phyloP scores from a whole-genome alignment of 2,888 invertebrate genomes.

The Dasysyrphus tricinctus region DNA sequence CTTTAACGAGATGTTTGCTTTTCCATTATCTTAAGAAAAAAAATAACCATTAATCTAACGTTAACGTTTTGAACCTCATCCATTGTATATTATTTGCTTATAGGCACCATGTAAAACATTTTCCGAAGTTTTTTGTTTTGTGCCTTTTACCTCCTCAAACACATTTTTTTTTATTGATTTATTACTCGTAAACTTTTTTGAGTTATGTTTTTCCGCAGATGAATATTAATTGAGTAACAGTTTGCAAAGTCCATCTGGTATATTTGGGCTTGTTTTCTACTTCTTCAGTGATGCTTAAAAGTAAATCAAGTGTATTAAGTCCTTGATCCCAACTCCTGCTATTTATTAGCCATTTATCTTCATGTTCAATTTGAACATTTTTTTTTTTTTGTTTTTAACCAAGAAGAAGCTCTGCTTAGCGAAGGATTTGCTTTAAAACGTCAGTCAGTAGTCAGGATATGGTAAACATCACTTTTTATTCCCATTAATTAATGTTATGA shows the following conservation, averaged over 20 bases:
- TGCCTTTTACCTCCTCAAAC: neutral
- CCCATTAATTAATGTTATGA: neutral
- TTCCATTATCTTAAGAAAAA: neutral
- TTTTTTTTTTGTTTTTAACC: neutral
- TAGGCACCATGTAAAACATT: neutral
- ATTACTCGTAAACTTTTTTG: constrained; percentile 31
- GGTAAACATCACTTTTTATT: neutral
- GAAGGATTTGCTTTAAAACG: constrained; percentile 8
- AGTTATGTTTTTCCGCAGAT: constrained; percentile 4
- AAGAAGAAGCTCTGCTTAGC: constrained; percentile 4
- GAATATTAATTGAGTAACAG: constrained; percentile 33
- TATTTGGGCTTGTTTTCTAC: neutral
- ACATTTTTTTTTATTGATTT: constrained; percentile 26
- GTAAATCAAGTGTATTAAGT: constrained; percentile 32
- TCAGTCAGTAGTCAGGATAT: neutral
- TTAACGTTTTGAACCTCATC: neutral
- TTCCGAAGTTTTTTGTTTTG: neutral
- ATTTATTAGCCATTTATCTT: constrained; percentile 19
- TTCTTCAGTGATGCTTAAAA: constrained; percentile 12
- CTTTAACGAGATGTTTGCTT: neutral
- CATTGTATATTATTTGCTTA: neutral
- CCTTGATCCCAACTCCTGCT: neutral
- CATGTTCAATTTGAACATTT: constrained; percentile 1
- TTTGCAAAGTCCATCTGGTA: constrained; percentile 34
- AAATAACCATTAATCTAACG: neutral